Percentiles rank a stretch among this genome's conserved stretches.
Evolutionary conservation across 1,140 invertebrate species (phyloP).

Genomic region (Hyposmocoma kahamanoa): DNA sequence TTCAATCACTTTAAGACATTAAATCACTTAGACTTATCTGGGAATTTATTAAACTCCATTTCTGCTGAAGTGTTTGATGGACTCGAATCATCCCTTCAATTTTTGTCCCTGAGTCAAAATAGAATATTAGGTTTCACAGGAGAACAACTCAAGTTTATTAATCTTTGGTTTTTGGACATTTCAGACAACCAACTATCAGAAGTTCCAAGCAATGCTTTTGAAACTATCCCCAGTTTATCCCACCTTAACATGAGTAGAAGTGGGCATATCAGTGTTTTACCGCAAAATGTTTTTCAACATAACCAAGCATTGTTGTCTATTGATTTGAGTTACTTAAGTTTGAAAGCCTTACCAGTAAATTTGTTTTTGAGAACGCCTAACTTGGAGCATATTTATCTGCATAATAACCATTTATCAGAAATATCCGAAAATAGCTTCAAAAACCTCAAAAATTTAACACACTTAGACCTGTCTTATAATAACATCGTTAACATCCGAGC

Average conservation of each 20-base stretch:
- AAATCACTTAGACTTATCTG: slow-evolving; percentile 83
- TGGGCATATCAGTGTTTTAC: slow-evolving; percentile 77
- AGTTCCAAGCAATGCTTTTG: slow-evolving; percentile 80
- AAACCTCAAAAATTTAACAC: slow-evolving; percentile 81
- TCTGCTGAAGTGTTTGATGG: slow-evolving; percentile 84
- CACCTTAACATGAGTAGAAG: slow-evolving; percentile 87
- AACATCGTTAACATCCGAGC: slow-evolving; percentile 84
- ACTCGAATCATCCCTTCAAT: slow-evolving; percentile 81
- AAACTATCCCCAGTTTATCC: slow-evolving; percentile 79
- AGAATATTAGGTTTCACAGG: slow-evolving; percentile 79
- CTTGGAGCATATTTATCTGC: slow-evolving; percentile 79
- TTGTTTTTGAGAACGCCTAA: slow-evolving; percentile 80
- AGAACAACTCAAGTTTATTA: slow-evolving; percentile 78
- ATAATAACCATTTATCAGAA: slow-evolving; percentile 81
- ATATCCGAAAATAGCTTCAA: slow-evolving; percentile 82
- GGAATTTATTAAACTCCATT: slow-evolving; percentile 84
- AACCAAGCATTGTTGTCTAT: slow-evolving; percentile 77
- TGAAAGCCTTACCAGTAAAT: slow-evolving; percentile 82
- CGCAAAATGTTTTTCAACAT: slow-evolving; percentile 75
- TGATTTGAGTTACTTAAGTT: slow-evolving; percentile 82
- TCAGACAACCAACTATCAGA: slow-evolving; percentile 86
- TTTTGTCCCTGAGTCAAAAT: slow-evolving; percentile 85
- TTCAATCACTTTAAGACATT: slow-evolving; percentile 86
- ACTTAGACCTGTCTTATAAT: slow-evolving; percentile 84
- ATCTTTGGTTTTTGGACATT: slow-evolving; percentile 82